Evolutionary conservation across 1,140 invertebrate genomes (phyloP).

Genomic region (Achatina immaculata): DNA sequence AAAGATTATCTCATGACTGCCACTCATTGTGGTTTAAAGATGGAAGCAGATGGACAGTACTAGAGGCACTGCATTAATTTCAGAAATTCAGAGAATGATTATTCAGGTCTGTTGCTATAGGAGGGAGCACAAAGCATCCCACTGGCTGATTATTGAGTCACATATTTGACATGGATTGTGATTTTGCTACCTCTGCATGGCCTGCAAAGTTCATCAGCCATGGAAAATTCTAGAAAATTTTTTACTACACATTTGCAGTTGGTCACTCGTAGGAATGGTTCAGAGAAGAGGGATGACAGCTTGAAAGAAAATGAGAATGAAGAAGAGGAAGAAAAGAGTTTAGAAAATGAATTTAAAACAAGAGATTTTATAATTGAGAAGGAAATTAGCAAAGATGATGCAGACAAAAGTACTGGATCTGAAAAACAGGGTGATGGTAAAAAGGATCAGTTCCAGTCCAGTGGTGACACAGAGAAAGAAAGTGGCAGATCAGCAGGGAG

Average conservation of each 20-base stretch:
- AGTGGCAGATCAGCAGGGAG: neutral
- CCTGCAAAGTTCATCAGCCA: neutral
- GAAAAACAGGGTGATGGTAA: neutral
- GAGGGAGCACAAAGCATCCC: too few relatives aligned
- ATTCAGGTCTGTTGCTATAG: too few relatives aligned
- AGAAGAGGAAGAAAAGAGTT: neutral
- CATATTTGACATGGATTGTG: too few relatives aligned
- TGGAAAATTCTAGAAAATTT: slow-evolving; percentile 29
- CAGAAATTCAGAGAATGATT: too few relatives aligned
- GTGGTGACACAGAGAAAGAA: neutral
- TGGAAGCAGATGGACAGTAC: too few relatives aligned
- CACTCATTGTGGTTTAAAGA: too few relatives aligned
- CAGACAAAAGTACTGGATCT: neutral
- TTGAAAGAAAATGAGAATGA: neutral
- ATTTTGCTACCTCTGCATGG: neutral
- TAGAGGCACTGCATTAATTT: too few relatives aligned
- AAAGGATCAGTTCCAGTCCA: neutral
- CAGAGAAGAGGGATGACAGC: neutral
- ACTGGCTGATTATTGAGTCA: too few relatives aligned
- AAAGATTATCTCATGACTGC: too few relatives aligned
- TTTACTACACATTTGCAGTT: slow-evolving; percentile 22
- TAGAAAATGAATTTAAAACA: neutral
- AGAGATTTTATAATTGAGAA: neutral
- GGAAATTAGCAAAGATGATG: neutral
- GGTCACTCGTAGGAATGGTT: neutral